phyloP scores from a whole-genome alignment of 1,140 invertebrate species.

The Anastatus disparis region DNA sequence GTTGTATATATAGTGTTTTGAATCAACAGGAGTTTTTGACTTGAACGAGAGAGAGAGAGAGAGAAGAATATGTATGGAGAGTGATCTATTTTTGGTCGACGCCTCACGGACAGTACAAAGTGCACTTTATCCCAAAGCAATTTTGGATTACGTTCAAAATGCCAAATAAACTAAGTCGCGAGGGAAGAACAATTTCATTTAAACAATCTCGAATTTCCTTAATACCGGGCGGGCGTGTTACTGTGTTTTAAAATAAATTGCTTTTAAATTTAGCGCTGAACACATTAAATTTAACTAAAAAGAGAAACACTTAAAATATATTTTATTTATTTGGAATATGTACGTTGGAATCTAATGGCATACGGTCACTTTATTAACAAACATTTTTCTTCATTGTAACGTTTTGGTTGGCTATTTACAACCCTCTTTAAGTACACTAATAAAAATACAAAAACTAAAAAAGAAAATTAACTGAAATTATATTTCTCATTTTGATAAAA shows the following conservation, averaged over 20 bases:
- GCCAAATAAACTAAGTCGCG: not conserved
- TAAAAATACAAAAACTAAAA: no score
- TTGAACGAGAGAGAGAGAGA: not conserved
- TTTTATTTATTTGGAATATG: no score
- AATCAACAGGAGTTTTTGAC: conserved; percentile 26
- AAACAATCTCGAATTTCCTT: conserved; percentile 10
- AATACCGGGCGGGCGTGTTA: not conserved
- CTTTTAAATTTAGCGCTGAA: not conserved
- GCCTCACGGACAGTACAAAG: conserved; percentile 19
- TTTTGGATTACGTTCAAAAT: conserved; percentile 21
- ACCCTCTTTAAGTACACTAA: no score
- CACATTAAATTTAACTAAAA: no score
- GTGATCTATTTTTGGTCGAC: conserved; percentile 30
- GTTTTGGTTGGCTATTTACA: no score
- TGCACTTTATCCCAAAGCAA: conserved; percentile 22
- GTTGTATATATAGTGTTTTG: conserved; percentile 7
- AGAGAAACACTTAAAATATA: no score
- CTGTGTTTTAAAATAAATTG: not conserved
- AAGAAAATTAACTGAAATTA: no score
- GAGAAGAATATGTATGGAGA: no score
- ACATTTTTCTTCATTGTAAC: no score
- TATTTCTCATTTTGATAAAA: no score
- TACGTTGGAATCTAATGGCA: no score
- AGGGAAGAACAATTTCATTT: conserved; percentile 11
- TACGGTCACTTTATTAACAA: no score